Evolutionary conservation across 2,797 vertebrate genomes (phyloP).

Genomic region (Columba guinea): DNA sequence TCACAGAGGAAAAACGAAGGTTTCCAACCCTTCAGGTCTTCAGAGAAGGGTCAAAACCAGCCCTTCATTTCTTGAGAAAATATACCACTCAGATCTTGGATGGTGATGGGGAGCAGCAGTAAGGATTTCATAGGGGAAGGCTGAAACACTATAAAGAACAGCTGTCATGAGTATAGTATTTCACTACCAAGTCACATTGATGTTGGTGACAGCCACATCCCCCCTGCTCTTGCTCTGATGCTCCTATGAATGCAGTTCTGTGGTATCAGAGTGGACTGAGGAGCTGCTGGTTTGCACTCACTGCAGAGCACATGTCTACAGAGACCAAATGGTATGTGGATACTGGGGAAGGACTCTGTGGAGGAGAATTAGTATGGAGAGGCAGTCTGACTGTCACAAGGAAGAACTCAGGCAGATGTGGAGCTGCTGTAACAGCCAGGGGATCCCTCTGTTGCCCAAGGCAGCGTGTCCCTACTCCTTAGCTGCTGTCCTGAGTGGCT

Average conservation of each 20-base stretch:
- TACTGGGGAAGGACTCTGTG: not conserved
- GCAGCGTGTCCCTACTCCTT: not conserved
- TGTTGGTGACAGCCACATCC: not conserved
- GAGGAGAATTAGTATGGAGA: not conserved
- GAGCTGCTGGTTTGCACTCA: accelerated
- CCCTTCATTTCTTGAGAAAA: not conserved
- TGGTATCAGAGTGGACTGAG: not conserved
- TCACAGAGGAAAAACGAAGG: not conserved
- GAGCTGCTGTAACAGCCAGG: not conserved
- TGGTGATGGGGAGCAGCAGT: not conserved
- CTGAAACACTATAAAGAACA: not conserved
- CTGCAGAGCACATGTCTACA: not conserved
- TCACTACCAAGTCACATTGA: not conserved
- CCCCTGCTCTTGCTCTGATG: not conserved
- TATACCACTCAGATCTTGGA: not conserved
- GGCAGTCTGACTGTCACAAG: not conserved
- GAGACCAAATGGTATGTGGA: not conserved
- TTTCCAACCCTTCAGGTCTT: not conserved
- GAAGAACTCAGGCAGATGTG: not conserved
- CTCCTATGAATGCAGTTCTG: not conserved
- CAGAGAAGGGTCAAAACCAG: not conserved
- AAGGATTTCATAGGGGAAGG: not conserved
- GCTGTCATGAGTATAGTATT: not conserved
- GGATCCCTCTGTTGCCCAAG: not conserved
- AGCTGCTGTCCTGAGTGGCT: not conserved